These are phyloP conservation scores for Tamias sibiricus DNA, from an alignment of 2,113 vertebrate species.

Conservation along the genomic window DNA sequence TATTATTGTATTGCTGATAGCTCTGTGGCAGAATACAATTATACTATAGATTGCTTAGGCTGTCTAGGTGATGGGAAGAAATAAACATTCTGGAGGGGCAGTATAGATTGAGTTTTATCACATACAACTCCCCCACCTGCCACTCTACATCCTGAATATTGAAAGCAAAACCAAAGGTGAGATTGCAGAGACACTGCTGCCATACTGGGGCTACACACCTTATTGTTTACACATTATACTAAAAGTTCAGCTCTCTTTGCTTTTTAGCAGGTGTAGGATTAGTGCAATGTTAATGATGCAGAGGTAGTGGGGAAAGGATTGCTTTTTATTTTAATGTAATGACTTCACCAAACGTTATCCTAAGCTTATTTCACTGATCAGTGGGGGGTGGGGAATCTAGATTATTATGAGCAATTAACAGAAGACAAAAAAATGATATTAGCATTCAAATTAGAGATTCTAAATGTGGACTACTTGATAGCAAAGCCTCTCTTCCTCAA, in stretches of 20 bases:
- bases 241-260: conserved; percentile 63
- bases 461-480: not conserved
- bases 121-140: not conserved
- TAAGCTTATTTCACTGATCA: conserved; percentile 49
- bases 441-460: not conserved
- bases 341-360: conserved; percentile 44
- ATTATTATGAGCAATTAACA: not conserved
- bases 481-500: not conserved
- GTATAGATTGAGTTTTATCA: conserved; percentile 28
- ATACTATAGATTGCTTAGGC: conserved; percentile 50
- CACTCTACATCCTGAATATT: conserved; percentile 46
- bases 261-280: conserved; percentile 60
- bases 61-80: conserved; percentile 47
- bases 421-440: not conserved
- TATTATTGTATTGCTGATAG: conserved; percentile 50
- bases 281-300: conserved; percentile 62
- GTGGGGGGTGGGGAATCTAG: not conserved
- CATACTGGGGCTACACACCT: not conserved
- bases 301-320: not conserved
- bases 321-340: conserved; percentile 46
- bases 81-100: conserved; percentile 43
- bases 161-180: conserved; percentile 56
- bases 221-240: conserved; percentile 50
- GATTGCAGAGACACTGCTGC: conserved; percentile 65
- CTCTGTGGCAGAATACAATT: conserved; percentile 55